phyloP scores from a whole-genome alignment of 2,888 invertebrate species.

The Hydriomena furcata region DNA sequence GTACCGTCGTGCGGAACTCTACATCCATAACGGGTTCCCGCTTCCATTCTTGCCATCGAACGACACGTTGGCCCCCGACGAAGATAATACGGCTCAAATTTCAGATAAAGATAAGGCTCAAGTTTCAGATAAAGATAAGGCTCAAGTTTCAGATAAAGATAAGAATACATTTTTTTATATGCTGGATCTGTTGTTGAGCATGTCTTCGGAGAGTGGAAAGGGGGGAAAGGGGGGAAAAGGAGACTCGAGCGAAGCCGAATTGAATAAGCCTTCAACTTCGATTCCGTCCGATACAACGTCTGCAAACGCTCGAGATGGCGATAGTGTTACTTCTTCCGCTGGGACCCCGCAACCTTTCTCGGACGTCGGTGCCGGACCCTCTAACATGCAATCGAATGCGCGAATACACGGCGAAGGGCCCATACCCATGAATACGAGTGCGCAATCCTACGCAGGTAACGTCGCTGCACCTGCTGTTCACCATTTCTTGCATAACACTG shows the following conservation, averaged over 20 bases:
- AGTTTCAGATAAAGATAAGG: too few relatives aligned
- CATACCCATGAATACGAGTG: not conserved
- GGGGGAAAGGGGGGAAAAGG: too few relatives aligned
- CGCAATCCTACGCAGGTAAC: not conserved
- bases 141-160: too few relatives aligned
- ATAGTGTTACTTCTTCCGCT: not conserved
- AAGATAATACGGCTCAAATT: too few relatives aligned
- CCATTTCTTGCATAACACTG: not conserved
- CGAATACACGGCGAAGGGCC: not conserved
- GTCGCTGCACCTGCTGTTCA: not conserved
- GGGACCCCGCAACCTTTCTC: not conserved
- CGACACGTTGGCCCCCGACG: not conserved
- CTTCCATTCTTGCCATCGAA: not conserved
- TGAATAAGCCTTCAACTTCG: not conserved
- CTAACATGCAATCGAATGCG: too few relatives aligned
- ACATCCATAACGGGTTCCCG: slow-evolving; percentile 5
- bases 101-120: too few relatives aligned
- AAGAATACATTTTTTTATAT: not conserved
- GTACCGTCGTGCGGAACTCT: slow-evolving; percentile 4
- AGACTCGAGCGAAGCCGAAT: not conserved
- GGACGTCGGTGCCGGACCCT: not conserved
- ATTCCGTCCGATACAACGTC: not conserved
- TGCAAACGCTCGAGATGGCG: not conserved
- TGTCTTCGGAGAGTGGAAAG: too few relatives aligned
- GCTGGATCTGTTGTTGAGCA: too few relatives aligned